A percentile compares a stretch with the other conserved stretches of the same genome.
phyloP scores from a whole-genome alignment of 2,888 invertebrate species.

The Nemapogon koenigi region DNA sequence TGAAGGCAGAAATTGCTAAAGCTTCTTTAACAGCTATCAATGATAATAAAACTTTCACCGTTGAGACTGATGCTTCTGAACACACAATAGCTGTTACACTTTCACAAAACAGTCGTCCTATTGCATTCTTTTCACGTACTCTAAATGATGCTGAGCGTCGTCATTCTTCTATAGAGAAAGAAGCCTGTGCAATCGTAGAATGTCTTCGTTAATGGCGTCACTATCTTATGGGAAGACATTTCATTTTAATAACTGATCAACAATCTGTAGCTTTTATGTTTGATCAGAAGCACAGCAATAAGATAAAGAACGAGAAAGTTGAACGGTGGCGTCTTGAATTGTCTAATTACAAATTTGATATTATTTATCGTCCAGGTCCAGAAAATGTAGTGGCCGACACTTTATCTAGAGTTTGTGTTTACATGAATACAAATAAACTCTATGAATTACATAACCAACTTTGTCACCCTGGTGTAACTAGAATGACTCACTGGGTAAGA shows the following conservation, averaged over 20 bases:
- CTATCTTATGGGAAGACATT: not conserved
- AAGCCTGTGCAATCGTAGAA: not conserved
- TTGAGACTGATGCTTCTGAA: not conserved
- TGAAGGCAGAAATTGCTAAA: not conserved
- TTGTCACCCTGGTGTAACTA: no score
- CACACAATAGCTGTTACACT: not conserved
- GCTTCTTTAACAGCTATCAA: not conserved
- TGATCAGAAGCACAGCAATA: no score
- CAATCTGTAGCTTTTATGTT: not conserved
- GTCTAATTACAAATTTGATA: no score
- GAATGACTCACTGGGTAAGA: no score
- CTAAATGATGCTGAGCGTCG: not conserved
- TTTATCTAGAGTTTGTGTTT: no score
- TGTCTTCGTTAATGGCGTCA: not conserved
- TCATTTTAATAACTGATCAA: not conserved
- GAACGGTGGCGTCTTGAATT: no score
- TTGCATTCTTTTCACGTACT: not conserved
- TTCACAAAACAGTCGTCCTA: not conserved
- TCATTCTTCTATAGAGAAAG: not conserved
- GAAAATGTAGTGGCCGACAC: no score
- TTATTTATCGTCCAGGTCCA: no score
- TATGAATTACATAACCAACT: no score
- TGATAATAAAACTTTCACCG: not conserved
- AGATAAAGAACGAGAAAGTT: no score
- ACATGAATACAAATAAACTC: no score